Evolutionary conservation across 2,888 invertebrate species (phyloP).

Genomic region (Acleris literana): DNA sequence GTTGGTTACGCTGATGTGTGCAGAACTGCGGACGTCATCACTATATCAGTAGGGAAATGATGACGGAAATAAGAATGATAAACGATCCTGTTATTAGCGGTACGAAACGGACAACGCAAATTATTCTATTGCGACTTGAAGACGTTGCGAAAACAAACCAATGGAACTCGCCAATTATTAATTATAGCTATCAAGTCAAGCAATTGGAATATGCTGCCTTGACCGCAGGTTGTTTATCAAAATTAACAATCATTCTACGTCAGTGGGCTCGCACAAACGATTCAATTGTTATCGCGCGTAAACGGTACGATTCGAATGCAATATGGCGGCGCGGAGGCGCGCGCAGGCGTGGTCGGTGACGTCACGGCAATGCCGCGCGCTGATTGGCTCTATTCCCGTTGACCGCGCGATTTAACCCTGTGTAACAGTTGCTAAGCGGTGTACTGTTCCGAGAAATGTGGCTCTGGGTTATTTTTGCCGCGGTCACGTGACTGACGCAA

Average conservation of each 20-base stretch:
- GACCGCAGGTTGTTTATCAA: conserved; percentile 48
- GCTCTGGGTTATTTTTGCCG: conserved; percentile 59
- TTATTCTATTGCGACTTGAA: conserved; percentile 27
- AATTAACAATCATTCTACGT: conserved; percentile 41
- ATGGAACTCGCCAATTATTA: conserved; percentile 29
- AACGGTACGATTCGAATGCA: conserved; percentile 51
- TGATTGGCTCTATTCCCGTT: conserved; percentile 62
- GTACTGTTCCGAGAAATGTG: conserved; percentile 64
- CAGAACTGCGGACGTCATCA: not conserved
- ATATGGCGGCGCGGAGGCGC: conserved; percentile 76
- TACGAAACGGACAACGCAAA: conserved; percentile 23
- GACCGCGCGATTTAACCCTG: conserved; percentile 74
- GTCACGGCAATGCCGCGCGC: conserved; percentile 62
- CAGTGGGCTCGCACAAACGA: conserved; percentile 46
- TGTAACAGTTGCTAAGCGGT: conserved; percentile 78
- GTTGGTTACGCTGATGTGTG: conserved; percentile 1
- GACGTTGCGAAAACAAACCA: conserved; percentile 31
- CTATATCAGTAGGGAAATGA: conserved; percentile 25
- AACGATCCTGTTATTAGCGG: conserved; percentile 16
- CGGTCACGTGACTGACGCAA: conserved; percentile 46
- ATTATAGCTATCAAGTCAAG: conserved; percentile 40
- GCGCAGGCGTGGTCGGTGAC: conserved; percentile 82
- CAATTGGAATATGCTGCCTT: conserved; percentile 47
- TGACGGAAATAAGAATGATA: conserved; percentile 29
- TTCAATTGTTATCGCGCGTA: conserved; percentile 44